phyloP scores from a whole-genome alignment of 2,888 invertebrate genomes.

The Saturnia pavonia region DNA sequence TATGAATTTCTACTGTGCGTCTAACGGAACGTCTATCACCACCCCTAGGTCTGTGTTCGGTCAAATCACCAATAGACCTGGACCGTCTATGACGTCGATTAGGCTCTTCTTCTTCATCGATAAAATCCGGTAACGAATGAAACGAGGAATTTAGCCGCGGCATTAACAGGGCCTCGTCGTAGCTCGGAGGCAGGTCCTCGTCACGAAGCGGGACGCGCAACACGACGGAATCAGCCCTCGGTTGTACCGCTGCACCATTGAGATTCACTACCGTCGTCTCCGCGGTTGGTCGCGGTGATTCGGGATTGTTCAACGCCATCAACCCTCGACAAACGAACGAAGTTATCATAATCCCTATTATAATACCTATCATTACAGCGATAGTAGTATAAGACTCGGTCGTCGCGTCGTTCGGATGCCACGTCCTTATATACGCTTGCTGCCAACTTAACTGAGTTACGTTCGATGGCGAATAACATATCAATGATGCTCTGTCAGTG shows the following conservation, averaged over 20 bases:
- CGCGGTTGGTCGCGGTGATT: slow-evolving; percentile 55
- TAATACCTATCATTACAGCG: slow-evolving; percentile 75
- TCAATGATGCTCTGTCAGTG: slow-evolving; percentile 66
- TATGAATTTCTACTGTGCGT: slow-evolving; percentile 62
- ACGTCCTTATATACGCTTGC: slow-evolving; percentile 84
- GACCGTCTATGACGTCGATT: slow-evolving; percentile 60
- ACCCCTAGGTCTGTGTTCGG: slow-evolving; percentile 58
- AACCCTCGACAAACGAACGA: slow-evolving; percentile 80
- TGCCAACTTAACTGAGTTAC: slow-evolving; percentile 86
- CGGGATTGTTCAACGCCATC: slow-evolving; percentile 66
- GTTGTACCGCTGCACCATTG: slow-evolving; percentile 48
- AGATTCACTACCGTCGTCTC: slow-evolving; percentile 69
- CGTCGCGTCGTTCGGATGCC: slow-evolving; percentile 74
- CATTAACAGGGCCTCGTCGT: slow-evolving; percentile 89
- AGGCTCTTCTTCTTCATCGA: slow-evolving; percentile 62
- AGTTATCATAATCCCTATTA: slow-evolving; percentile 80
- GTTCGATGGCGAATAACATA: slow-evolving; percentile 85
- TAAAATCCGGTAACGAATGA: slow-evolving; percentile 78
- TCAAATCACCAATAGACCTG: slow-evolving; percentile 73
- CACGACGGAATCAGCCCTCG: slow-evolving; percentile 57
- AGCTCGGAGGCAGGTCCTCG: slow-evolving; percentile 84
- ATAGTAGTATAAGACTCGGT: slow-evolving; percentile 79
- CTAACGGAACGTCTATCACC: slow-evolving; percentile 68
- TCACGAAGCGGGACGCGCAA: slow-evolving; percentile 59
- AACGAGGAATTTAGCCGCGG: slow-evolving; percentile 85